phyloP scores from a whole-genome alignment of 64 coral and sea anemone genomes.

The Hydrozoanthus tunicans region DNA sequence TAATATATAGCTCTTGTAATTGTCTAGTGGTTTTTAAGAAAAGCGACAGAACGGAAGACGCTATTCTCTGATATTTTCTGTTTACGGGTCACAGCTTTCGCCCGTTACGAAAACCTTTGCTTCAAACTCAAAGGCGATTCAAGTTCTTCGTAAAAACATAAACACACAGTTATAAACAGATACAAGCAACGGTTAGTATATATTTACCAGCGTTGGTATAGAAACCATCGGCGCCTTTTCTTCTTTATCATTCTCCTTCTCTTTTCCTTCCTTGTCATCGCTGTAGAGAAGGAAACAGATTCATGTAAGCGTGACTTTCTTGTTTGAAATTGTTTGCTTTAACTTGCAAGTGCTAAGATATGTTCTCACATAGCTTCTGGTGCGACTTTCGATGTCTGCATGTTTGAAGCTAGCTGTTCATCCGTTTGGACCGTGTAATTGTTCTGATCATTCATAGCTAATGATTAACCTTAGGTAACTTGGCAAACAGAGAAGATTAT shows the following conservation, averaged over 20 bases:
- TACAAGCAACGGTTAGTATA: not conserved
- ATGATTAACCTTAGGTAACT: no score
- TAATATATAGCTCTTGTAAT: no score
- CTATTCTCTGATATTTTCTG: no score
- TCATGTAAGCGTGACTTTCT: not conserved
- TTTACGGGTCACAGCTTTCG: no score
- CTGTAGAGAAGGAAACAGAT: not conserved
- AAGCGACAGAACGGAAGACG: no score
- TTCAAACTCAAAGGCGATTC: no score
- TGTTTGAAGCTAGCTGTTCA: not conserved
- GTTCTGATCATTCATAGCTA: no score
- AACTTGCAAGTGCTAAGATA: no score
- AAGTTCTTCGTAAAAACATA: not conserved
- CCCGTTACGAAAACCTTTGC: no score
- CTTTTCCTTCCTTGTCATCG: constrained; percentile 9
- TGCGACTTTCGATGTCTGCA: constrained; percentile 11
- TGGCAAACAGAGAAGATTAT: no score
- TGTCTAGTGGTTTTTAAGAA: no score
- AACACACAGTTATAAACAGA: not conserved
- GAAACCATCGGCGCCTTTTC: constrained; percentile 32
- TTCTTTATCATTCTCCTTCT: not conserved
- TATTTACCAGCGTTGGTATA: constrained; percentile 50
- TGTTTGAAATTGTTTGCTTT: not conserved
- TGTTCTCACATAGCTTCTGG: not conserved
- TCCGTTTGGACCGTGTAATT: no score